Percentiles rank a stretch among this genome's conserved stretches.
Evolutionary conservation across 1,140 invertebrate species (phyloP).

Genomic region (Whitmania pigra): DNA sequence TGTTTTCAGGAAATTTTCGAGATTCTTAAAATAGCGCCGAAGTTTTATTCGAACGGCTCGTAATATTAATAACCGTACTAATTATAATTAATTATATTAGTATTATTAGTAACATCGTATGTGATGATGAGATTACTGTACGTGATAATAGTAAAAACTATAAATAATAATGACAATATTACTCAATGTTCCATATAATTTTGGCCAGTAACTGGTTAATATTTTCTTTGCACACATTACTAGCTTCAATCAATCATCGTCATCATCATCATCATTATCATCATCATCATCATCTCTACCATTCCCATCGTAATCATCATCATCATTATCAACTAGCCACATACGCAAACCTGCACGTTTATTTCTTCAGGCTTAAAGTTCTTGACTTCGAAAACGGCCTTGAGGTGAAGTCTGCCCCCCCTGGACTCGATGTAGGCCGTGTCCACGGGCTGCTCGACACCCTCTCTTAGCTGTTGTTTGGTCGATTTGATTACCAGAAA

Average conservation of each 20-base stretch:
- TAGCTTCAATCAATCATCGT: background rate
- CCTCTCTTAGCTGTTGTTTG: constrained; percentile 22
- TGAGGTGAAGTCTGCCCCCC: constrained; percentile 20
- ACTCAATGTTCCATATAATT: too few relatives aligned
- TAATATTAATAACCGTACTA: too few relatives aligned
- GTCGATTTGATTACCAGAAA: constrained; percentile 25
- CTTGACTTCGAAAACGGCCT: constrained; percentile 26
- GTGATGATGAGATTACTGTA: too few relatives aligned
- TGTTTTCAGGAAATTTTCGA: too few relatives aligned
- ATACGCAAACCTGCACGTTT: constrained; percentile 12
- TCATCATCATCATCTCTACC: constrained; percentile 4
- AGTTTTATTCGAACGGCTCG: too few relatives aligned
- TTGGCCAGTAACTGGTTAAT: too few relatives aligned
- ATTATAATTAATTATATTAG: too few relatives aligned
- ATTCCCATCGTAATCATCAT: background rate
- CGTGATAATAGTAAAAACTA: too few relatives aligned
- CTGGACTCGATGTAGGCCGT: constrained; percentile 23
- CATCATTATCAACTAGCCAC: background rate
- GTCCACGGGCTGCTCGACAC: constrained; percentile 22
- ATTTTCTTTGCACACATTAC: too few relatives aligned
- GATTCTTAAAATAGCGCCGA: too few relatives aligned
- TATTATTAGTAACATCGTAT: too few relatives aligned
- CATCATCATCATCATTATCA: background rate
- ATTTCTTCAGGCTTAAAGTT: constrained; percentile 23
- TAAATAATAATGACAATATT: too few relatives aligned